phyloP scores from a whole-genome alignment of 2,888 invertebrate species.

The Syrphus vitripennis region DNA sequence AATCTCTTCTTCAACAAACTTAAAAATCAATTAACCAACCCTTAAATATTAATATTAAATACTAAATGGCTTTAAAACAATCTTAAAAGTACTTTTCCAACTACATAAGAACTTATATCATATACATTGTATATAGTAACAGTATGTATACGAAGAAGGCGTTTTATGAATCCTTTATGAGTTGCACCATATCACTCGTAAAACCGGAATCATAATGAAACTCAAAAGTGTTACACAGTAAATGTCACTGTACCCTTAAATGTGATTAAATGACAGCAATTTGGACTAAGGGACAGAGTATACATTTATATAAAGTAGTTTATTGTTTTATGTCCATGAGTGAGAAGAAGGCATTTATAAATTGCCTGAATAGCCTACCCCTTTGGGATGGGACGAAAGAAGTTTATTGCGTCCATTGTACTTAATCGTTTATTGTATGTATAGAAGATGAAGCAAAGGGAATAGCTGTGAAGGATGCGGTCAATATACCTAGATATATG shows the following conservation, averaged over 20 bases:
- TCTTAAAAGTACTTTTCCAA: background rate
- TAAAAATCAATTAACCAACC: constrained; percentile 50
- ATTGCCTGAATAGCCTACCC: constrained; percentile 6
- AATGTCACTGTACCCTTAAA: constrained; percentile 67
- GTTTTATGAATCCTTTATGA: constrained; percentile 52
- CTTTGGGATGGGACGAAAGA: background rate
- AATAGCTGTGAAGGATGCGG: background rate
- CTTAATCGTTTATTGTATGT: constrained; percentile 57
- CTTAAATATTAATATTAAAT: constrained; percentile 39
- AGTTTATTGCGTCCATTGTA: constrained; percentile 59
- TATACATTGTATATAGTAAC: too few species aligned
- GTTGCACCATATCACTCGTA: constrained; percentile 54
- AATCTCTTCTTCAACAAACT: background rate
- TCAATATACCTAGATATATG: background rate
- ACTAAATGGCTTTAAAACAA: background rate
- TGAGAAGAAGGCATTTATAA: background rate
- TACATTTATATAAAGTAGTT: constrained; percentile 56
- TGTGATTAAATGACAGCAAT: constrained; percentile 70
- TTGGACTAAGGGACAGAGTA: constrained; percentile 58
- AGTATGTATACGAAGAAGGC: too few species aligned
- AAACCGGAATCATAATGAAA: constrained; percentile 61
- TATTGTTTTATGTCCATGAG: constrained; percentile 55
- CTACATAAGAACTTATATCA: background rate
- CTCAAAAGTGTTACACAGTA: constrained; percentile 64
- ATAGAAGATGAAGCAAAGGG: background rate